Percentiles rank a stretch among this genome's conserved stretches.
These are phyloP conservation scores for Apis laboriosa DNA, from an alignment of 1,140 invertebrate species.

Conservation along the genomic window DNA sequence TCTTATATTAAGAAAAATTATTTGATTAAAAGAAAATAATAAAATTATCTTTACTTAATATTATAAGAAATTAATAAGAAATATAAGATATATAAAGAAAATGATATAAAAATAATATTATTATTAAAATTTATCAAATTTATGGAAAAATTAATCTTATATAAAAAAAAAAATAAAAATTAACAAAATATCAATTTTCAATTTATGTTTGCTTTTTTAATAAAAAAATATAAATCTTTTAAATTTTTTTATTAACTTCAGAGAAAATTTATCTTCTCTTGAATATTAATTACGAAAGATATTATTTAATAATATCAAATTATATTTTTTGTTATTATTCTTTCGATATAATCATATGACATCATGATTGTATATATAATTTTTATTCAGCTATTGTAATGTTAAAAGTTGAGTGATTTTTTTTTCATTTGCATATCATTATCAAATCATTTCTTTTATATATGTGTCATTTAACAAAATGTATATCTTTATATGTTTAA, in stretches of 20 bases:
- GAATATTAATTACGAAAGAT: not conserved
- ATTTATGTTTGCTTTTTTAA: too few species aligned
- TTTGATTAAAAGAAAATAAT: not conserved
- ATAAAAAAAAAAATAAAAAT: too few species aligned
- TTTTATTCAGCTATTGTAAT: not conserved
- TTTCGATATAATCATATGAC: not conserved
- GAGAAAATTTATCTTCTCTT: not conserved
- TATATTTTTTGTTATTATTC: not conserved
- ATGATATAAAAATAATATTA: too few species aligned
- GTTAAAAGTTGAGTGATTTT: not conserved
- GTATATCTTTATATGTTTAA: not conserved
- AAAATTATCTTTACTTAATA: too few species aligned
- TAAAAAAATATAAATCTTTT: too few species aligned
- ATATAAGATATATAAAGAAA: too few species aligned
- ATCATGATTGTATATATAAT: not conserved
- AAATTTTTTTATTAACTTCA: too few species aligned
- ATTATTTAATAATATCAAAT: too few species aligned
- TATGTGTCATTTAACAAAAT: not conserved
- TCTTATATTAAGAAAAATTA: not conserved
- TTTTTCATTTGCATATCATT: conserved; percentile 9
- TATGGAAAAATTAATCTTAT: too few species aligned
- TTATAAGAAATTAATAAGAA: not conserved
- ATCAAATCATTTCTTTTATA: not conserved
- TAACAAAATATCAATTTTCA: too few species aligned
- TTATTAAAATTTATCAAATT: too few species aligned